phyloP scores from a whole-genome alignment of 2,888 invertebrate genomes.

The Cenopis cana region DNA sequence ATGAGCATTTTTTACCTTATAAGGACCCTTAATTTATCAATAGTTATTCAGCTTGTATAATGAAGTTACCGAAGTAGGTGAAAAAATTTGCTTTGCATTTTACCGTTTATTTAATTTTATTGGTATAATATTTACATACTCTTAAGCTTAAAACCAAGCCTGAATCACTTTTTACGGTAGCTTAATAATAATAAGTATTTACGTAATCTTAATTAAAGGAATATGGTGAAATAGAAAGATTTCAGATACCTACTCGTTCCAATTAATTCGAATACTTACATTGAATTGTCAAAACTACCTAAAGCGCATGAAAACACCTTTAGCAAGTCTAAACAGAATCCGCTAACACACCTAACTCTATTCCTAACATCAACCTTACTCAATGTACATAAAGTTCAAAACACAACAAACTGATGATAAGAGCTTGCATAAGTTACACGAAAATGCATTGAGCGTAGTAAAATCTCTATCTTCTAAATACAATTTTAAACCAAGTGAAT shows the following conservation, averaged over 20 bases:
- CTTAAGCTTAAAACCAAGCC: no score
- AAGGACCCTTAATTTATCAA: no score
- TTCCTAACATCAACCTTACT: background rate
- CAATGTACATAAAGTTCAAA: background rate
- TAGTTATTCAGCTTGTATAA: no score
- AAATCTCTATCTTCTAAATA: background rate
- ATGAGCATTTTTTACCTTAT: no score
- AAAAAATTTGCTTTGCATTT: no score
- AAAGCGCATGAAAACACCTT: slow-evolving; percentile 24
- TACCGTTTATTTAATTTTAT: no score
- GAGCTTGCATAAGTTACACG: slow-evolving; percentile 4
- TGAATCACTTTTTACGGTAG: no score
- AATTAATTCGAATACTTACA: slow-evolving; percentile 11
- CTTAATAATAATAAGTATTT: no score
- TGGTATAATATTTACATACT: no score
- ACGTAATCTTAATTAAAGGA: no score
- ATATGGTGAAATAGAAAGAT: background rate
- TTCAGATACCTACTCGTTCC: background rate
- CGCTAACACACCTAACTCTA: background rate
- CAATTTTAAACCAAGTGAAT: background rate
- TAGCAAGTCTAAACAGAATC: slow-evolving; percentile 21
- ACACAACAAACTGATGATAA: background rate
- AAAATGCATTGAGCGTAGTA: slow-evolving; percentile 8
- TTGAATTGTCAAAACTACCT: slow-evolving; percentile 16
- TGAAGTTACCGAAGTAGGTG: no score